Conservation (phyloP, 2,888 invertebrate species). For the Lycocerus yunnanus region DNA sequence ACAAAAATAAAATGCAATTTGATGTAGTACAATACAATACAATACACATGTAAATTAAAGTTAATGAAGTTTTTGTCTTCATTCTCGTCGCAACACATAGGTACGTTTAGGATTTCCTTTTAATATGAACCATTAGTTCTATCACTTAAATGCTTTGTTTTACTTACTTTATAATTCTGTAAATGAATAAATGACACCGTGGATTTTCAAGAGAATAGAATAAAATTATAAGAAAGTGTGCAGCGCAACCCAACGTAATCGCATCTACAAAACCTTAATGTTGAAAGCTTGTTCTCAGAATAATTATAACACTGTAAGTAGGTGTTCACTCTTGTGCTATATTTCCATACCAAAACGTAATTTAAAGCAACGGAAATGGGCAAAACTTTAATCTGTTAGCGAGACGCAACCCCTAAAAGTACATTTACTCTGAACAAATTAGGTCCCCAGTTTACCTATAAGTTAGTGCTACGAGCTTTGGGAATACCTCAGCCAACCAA, state of each 20-base stretch:
- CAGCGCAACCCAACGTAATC: conserved; percentile 10
- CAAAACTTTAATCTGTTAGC: conserved; percentile 29
- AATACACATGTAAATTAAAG: no score
- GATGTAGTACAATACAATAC: no score
- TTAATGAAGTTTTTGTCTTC: neutral
- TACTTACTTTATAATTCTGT: neutral
- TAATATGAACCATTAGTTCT: neutral
- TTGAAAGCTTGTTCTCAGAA: conserved; percentile 23
- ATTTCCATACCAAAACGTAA: conserved; percentile 24
- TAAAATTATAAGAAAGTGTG: neutral
- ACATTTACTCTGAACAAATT: conserved; percentile 26
- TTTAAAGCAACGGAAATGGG: conserved; percentile 22
- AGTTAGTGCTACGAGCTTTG: conserved; percentile 9
- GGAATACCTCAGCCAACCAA: conserved; percentile 12
- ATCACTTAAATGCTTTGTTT: neutral
- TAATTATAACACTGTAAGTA: conserved; percentile 25
- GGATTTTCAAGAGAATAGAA: neutral
- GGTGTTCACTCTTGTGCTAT: conserved; percentile 26
- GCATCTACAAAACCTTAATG: conserved; percentile 18
- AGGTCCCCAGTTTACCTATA: conserved; percentile 24
- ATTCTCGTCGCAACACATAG: neutral
- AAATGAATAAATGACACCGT: neutral
- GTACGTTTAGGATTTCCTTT: neutral
- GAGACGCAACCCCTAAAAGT: conserved; percentile 24
- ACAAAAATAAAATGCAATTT: no score